Evolutionary conservation across 2,888 invertebrate species (phyloP).

Genomic region (Neelides folsomi): DNA sequence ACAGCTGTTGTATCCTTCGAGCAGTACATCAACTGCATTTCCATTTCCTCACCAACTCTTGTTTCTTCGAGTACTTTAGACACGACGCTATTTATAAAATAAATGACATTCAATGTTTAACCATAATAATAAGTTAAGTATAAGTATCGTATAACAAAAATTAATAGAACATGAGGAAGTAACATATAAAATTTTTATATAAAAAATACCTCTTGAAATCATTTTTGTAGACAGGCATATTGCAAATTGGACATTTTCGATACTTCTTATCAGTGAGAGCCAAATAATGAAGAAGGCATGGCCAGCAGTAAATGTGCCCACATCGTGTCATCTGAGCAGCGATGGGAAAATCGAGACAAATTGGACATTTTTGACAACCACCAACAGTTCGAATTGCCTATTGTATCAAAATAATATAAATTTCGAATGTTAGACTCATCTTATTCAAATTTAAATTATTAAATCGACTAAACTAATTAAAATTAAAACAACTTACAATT

Average conservation of each 20-base stretch:
- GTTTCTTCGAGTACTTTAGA: constrained; percentile 44
- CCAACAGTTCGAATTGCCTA: constrained; percentile 25
- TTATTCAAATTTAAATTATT: too few species aligned
- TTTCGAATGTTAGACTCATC: too few species aligned
- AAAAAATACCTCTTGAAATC: constrained; percentile 63
- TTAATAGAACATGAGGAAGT: not conserved
- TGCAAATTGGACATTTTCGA: constrained; percentile 85
- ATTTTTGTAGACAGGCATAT: constrained; percentile 59
- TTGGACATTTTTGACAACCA: constrained; percentile 68
- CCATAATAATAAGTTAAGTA: too few species aligned
- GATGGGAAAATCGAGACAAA: constrained; percentile 73
- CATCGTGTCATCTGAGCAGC: constrained; percentile 87
- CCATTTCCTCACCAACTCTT: constrained; percentile 53
- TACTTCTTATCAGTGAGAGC: constrained; percentile 69
- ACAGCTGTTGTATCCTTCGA: constrained; percentile 51
- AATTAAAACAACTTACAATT: constrained; percentile 53
- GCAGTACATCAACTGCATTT: constrained; percentile 75
- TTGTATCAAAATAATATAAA: not conserved
- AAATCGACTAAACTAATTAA: too few species aligned
- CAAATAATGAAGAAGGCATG: constrained; percentile 83
- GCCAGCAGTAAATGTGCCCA: constrained; percentile 93
- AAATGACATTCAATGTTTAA: too few species aligned
- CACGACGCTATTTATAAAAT: constrained; percentile 44
- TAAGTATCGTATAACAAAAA: too few species aligned
- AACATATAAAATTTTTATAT: not conserved